Conservation (phyloP, 2,888 invertebrate genomes). For the Herminia tarsipennalis region DNA sequence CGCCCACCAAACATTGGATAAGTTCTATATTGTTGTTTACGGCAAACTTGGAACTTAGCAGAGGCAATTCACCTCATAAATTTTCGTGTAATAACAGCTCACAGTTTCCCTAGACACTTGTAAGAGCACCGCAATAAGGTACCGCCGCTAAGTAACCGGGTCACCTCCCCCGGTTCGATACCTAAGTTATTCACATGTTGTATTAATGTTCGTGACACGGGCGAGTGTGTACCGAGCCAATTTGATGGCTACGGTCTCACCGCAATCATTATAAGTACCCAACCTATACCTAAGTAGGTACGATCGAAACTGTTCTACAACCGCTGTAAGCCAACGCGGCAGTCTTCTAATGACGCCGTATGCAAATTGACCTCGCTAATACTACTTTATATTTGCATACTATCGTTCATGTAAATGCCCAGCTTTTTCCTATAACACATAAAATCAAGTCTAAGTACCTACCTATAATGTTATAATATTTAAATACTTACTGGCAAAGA, state of each 20-base stretch:
- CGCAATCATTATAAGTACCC: conserved; percentile 30
- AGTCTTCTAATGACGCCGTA: conserved; percentile 25
- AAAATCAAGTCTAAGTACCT: conserved; percentile 11
- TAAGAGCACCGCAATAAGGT: conserved; percentile 76
- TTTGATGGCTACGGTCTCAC: conserved; percentile 18
- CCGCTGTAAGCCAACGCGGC: conserved; percentile 10
- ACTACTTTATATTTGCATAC: conserved; percentile 34
- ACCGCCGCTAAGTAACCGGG: conserved; percentile 62
- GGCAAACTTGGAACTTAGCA: conserved; percentile 76
- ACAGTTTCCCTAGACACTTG: conserved; percentile 81
- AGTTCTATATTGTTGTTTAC: conserved; percentile 83
- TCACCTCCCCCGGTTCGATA: conserved; percentile 48
- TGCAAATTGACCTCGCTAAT: conserved; percentile 27
- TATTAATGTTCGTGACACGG: conserved; percentile 24
- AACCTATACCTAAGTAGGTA: conserved; percentile 5
- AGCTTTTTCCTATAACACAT: conserved; percentile 10
- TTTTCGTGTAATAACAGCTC: conserved; percentile 81
- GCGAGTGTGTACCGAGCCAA: conserved; percentile 13
- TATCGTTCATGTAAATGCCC: conserved; percentile 13
- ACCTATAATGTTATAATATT: no score
- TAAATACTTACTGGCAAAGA: no score
- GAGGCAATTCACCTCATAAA: conserved; percentile 80
- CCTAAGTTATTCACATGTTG: conserved; percentile 44
- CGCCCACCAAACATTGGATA: conserved; percentile 69
- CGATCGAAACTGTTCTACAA: conserved; percentile 4